Conservation (phyloP, 2,888 invertebrate genomes). For the Agrochola circellaris region DNA sequence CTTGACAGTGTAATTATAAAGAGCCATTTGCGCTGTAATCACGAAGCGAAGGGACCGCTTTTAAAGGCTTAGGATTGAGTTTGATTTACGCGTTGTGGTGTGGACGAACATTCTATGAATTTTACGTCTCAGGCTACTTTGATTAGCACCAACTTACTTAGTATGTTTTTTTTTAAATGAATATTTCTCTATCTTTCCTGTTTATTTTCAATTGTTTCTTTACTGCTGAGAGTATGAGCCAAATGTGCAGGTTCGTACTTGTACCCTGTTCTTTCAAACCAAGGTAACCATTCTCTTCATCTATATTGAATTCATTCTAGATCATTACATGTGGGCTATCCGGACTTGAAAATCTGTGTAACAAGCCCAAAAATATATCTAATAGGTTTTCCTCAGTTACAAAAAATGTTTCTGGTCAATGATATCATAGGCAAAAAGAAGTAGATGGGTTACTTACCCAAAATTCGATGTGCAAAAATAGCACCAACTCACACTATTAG, state of each 20-base stretch:
- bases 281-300: neutral
- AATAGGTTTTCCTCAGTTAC: neutral
- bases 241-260: too few relatives aligned
- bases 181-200: too few relatives aligned
- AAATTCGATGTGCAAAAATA: too few relatives aligned
- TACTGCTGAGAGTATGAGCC: too few relatives aligned
- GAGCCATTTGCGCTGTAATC: conserved; percentile 71
- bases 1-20: conserved; percentile 81
- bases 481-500: too few relatives aligned
- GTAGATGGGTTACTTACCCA: too few relatives aligned
- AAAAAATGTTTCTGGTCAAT: neutral
- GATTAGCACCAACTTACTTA: too few relatives aligned
- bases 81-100: conserved; percentile 41
- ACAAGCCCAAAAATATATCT: neutral
- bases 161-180: neutral
- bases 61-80: conserved; percentile 30
- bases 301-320: neutral
- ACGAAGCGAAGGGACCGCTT: conserved; percentile 73
- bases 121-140: neutral
- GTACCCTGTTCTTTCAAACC: neutral
- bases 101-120: neutral
- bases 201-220: too few relatives aligned
- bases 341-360: neutral
- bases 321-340: neutral
- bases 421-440: too few relatives aligned